phyloP scores from a whole-genome alignment of 2,113 vertebrate genomes.

The Aphyosemion australe region DNA sequence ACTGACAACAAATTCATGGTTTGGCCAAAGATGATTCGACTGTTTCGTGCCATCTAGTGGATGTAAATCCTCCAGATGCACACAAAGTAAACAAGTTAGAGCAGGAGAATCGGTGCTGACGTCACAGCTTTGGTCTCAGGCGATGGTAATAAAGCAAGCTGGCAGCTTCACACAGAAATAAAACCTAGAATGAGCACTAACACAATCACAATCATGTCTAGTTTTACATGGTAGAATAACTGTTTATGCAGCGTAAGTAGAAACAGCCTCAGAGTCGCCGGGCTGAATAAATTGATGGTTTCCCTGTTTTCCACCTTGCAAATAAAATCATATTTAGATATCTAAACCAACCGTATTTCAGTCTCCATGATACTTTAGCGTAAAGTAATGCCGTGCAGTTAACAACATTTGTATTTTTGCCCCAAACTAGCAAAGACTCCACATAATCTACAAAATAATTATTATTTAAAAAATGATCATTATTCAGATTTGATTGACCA shows the following conservation, averaged over 20 bases:
- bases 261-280: background rate
- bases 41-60: background rate
- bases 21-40: background rate
- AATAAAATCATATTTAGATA: background rate
- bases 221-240: background rate
- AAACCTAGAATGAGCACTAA: background rate
- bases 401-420: no score
- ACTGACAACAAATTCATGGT: background rate
- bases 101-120: background rate
- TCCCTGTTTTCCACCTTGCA: background rate
- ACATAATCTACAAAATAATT: no score
- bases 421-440: no score
- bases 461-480: no score
- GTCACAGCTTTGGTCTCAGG: background rate
- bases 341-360: background rate
- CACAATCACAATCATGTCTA: background rate
- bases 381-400: background rate
- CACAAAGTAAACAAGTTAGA: background rate
- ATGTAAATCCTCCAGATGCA: background rate
- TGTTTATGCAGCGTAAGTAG: background rate
- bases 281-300: background rate
- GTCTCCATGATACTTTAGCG: no score
- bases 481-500: no score
- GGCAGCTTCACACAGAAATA: background rate
- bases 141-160: background rate